Conservation (phyloP, 1,140 invertebrate genomes). For the Amyelois transitella region DNA sequence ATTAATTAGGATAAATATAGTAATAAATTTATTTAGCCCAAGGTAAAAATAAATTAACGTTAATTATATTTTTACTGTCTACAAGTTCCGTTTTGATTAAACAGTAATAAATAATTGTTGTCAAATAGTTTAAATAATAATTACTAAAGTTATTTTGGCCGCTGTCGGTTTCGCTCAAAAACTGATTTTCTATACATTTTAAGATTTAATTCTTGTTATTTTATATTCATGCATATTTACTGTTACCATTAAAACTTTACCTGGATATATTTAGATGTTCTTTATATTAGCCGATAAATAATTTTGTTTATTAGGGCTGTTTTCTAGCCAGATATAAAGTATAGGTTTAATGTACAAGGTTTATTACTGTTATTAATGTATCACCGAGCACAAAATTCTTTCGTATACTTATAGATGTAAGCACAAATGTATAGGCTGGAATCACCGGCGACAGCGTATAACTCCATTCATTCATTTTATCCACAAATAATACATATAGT, state of each 20-base stretch:
- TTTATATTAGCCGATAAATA: neutral
- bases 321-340: slow-evolving; percentile 5
- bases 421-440: no score
- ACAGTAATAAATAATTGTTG: neutral
- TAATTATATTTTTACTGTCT: slow-evolving; percentile 3
- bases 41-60: slow-evolving; percentile 3
- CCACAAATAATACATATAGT: no score
- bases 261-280: neutral
- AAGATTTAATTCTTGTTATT: slow-evolving; percentile 10
- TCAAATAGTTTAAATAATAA: slow-evolving; percentile 1
- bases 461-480: no score
- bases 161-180: slow-evolving; percentile 4
- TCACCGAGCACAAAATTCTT: slow-evolving; percentile 32
- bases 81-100: neutral
- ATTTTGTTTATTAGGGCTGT: neutral
- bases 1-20: neutral
- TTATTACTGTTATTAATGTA: slow-evolving; percentile 9
- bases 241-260: neutral
- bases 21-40: slow-evolving; percentile 2
- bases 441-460: no score
- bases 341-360: neutral
- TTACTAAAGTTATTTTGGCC: neutral
- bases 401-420: slow-evolving; percentile 22
- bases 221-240: neutral
- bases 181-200: slow-evolving; percentile 7